Conservation (phyloP, 1,140 invertebrate species). For the Bombus confusus region DNA sequence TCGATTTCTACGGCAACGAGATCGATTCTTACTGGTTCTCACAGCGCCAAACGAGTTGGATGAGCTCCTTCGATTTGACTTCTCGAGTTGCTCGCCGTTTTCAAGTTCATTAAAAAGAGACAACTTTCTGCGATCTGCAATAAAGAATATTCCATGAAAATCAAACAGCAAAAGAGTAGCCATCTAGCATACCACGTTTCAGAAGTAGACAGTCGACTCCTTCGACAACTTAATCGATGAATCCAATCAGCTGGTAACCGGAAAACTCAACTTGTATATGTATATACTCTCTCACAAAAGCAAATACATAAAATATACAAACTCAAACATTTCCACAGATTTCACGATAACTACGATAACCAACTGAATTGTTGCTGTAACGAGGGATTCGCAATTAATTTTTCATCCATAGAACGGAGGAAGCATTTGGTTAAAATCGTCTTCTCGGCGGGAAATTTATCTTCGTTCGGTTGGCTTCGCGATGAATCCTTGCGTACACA, state of each 20-base stretch:
- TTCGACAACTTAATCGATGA: constrained; percentile 3
- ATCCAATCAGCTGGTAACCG: not conserved
- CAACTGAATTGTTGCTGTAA: not conserved
- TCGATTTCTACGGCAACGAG: not conserved
- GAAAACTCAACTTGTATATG: not conserved
- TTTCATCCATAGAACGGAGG: not conserved
- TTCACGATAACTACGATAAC: not conserved
- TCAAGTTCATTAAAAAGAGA: not conserved
- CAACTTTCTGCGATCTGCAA: not conserved
- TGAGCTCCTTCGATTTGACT: not conserved
- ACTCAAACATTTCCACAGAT: not conserved
- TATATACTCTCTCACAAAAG: not conserved
- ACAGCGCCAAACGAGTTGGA: not conserved
- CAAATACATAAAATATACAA: not conserved
- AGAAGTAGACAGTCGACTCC: too few relatives aligned
- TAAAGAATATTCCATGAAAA: not conserved
- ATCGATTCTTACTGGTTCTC: not conserved
- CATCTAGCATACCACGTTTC: not conserved
- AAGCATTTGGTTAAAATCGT: constrained; percentile 31
- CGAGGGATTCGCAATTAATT: constrained; percentile 2
- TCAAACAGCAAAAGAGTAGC: not conserved
- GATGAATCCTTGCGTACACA: constrained; percentile 19
- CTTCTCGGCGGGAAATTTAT: constrained; percentile 27
- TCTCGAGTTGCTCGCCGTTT: too few relatives aligned
- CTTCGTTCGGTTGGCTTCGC: constrained; percentile 30